phyloP scores from a whole-genome alignment of 2,888 invertebrate species.

The Bibio marci region DNA sequence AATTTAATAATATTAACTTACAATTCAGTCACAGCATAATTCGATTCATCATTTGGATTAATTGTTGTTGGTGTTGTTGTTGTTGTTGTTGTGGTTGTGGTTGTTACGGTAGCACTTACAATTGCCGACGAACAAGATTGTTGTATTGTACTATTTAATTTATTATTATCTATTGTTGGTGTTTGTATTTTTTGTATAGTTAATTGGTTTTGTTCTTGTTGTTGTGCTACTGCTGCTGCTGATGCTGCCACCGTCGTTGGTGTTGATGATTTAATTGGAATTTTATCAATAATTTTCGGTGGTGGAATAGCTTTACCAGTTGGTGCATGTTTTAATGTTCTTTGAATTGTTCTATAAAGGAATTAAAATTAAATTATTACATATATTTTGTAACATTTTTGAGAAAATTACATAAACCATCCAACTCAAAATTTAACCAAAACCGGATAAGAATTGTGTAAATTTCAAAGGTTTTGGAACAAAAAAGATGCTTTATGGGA shows the following conservation, averaged over 20 bases:
- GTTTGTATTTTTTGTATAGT: slow-evolving; percentile 11
- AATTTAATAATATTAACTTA: slow-evolving; percentile 14
- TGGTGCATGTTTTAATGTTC: slow-evolving; percentile 27
- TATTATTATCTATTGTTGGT: slow-evolving; percentile 5
- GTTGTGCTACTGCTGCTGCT: slow-evolving; percentile 10
- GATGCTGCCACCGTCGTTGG: slow-evolving; percentile 16
- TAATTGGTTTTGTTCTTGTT: slow-evolving; percentile 8
- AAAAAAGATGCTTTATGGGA: too few relatives aligned
- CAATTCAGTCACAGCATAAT: slow-evolving; percentile 30
- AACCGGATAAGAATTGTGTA: too few relatives aligned
- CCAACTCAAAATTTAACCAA: too few relatives aligned
- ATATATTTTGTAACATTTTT: too few relatives aligned
- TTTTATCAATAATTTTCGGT: slow-evolving; percentile 26
- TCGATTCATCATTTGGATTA: slow-evolving; percentile 27
- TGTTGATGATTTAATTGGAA: slow-evolving; percentile 9
- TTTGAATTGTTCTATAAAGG: slow-evolving; percentile 22
- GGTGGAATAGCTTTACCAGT: slow-evolving; percentile 30
- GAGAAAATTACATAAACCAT: too few relatives aligned
- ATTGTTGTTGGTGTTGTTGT: slow-evolving; percentile 16
- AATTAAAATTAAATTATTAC: too few relatives aligned
- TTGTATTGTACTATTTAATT: background rate
- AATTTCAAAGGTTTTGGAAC: too few relatives aligned
- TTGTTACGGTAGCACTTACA: background rate
- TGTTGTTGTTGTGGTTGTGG: slow-evolving; percentile 2
- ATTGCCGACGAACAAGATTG: slow-evolving; percentile 5